Evolutionary conservation across 2,113 vertebrate species (phyloP), one percentile per base, ranked within the genome.

Genomic region (Odocoileus virginianus): DNA sequence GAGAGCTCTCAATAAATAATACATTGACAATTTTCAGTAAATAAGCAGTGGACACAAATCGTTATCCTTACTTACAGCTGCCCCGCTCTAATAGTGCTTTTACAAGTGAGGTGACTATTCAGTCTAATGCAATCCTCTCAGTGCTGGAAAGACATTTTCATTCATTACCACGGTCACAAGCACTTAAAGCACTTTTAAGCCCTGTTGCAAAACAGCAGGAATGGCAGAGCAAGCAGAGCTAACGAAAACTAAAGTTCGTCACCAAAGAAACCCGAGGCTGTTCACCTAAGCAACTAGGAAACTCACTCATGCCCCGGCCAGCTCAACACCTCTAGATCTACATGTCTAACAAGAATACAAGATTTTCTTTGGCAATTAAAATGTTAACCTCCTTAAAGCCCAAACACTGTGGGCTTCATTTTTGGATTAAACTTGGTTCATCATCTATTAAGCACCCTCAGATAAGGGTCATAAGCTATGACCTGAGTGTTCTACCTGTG

Each of bases 101-200:
- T 99, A 99, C 99, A 99, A 99, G 99, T 99, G 99, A 99, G 99
- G 99, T 99, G 99, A 99, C 99, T 99, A 99, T 99, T 99, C 99
- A 99, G 99, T 99, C 99, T 99, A 99, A 99, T 99, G 99, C 99
- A 98, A 99, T 99, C 98, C 99, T 99, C 98, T 98, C 98, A 98
- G 99, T 99, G 99, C 99, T 98, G 98, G 99, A 98, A 99, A 99
- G 99, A 99, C 99, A 99, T 99, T 99, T 99, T 99, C 99, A 99
- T 99, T 99, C 99, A 99, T 99, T 99, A 99, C 99, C 98, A 98
- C 99, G 99, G 99, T 99, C 99, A 99, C 99, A 99, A 99, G 99
- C 99, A 99, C 99, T 99, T 99, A 99, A 99, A 99, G 99, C 99
- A 99, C 99, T 99, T 99, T 99, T 99, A 99, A 99, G 98, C 99